These are phyloP conservation scores for Lophotis ruficrista DNA, from an alignment of 2,113 vertebrate species.

Conservation along the genomic window DNA sequence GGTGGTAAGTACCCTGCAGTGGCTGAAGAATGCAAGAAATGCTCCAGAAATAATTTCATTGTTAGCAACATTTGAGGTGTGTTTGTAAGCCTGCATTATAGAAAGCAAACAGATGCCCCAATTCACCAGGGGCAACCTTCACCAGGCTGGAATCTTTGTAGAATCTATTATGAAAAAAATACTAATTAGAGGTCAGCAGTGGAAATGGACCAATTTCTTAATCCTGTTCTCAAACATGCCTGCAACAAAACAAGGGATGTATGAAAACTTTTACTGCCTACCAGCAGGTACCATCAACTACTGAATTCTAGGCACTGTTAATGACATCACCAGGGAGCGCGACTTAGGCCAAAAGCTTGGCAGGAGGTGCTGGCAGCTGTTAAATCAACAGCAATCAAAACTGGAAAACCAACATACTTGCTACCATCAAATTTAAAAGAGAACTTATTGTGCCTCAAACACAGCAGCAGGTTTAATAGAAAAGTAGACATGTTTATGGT, in stretches of 20 bases:
- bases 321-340: constrained; percentile 77
- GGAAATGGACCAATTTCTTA: constrained; percentile 1
- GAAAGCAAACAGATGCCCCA: neutral
- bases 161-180: neutral
- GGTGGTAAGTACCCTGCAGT: neutral
- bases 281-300: constrained; percentile 71
- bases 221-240: constrained; percentile 1
- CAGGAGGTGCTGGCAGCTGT: constrained; percentile 69
- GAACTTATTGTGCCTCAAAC: constrained; percentile 76
- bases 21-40: neutral
- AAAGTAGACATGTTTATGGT: constrained; percentile 82
- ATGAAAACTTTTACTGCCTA: constrained; percentile 58
- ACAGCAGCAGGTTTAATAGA: constrained; percentile 78
- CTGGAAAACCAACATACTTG: constrained; percentile 70
- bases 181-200: constrained; percentile 3
- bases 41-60: neutral
- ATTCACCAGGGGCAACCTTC: too few species aligned
- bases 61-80: neutral
- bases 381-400: constrained; percentile 79
- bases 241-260: constrained; percentile 39
- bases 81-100: neutral
- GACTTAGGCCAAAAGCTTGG: constrained; percentile 79
- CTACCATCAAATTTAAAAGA: constrained; percentile 75
- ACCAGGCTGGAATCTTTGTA: neutral
- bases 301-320: constrained; percentile 68